These are phyloP conservation scores for Drosophila micromelanica DNA, from an alignment of 1,140 invertebrate genomes.

Conservation along the genomic window DNA sequence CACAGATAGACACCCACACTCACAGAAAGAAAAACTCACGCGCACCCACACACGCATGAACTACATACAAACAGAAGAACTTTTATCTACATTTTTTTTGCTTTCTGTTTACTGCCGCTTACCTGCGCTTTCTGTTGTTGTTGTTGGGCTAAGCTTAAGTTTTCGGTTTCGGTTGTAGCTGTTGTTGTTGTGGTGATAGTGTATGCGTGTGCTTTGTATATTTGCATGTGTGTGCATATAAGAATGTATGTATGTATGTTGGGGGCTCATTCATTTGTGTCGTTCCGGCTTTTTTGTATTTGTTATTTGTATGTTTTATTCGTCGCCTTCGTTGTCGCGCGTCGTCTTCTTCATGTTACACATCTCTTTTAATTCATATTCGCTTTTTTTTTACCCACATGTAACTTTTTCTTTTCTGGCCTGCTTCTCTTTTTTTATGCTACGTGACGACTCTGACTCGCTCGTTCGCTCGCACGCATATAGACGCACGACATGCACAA, in stretches of 20 bases:
- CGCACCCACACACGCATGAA: not conserved
- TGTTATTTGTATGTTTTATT: slow-evolving; percentile 42
- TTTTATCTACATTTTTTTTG: slow-evolving; percentile 57
- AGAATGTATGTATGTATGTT: slow-evolving; percentile 50
- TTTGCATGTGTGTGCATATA: slow-evolving; percentile 37
- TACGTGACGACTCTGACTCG: slow-evolving; percentile 63
- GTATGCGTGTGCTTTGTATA: slow-evolving; percentile 34
- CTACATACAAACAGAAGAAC: slow-evolving; percentile 30
- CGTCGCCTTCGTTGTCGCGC: slow-evolving; percentile 28
- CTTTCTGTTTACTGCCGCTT: slow-evolving; percentile 32
- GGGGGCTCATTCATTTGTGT: slow-evolving; percentile 64
- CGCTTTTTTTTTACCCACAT: slow-evolving; percentile 35
- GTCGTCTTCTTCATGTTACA: slow-evolving; percentile 24
- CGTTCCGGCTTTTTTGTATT: slow-evolving; percentile 47
- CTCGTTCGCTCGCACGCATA: slow-evolving; percentile 17
- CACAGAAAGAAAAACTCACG: slow-evolving; percentile 27
- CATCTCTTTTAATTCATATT: slow-evolving; percentile 41
- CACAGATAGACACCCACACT: slow-evolving; percentile 50
- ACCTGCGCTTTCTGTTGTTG: slow-evolving; percentile 56
- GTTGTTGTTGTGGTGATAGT: slow-evolving; percentile 23
- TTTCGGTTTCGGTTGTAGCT: slow-evolving; percentile 34
- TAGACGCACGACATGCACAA: slow-evolving; percentile 56
- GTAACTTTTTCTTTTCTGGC: slow-evolving; percentile 42
- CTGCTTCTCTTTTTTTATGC: slow-evolving; percentile 62
- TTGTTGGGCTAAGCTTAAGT: slow-evolving; percentile 25